Percentiles rank a stretch among this genome's conserved stretches.
Evolutionary conservation across 2,797 vertebrate genomes (phyloP).

Genomic region (Paedocypris micromegethes): DNA sequence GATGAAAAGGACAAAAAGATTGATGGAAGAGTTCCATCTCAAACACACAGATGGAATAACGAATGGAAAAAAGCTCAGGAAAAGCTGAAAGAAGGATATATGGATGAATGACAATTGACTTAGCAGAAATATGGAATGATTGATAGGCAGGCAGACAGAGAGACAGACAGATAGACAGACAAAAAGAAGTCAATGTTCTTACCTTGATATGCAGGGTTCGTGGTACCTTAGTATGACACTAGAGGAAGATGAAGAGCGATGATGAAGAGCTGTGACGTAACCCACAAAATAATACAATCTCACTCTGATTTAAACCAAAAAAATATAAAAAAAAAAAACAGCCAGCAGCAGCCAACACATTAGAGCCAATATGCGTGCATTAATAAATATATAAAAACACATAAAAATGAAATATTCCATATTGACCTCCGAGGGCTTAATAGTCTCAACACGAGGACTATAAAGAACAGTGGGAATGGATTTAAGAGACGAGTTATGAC

Average conservation of each 20-base stretch:
- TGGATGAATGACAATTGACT: no score
- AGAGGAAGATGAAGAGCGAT: slow-evolving; percentile 27
- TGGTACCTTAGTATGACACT: slow-evolving; percentile 12
- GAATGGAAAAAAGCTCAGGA: no score
- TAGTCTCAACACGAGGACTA: not conserved
- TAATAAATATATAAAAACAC: not conserved
- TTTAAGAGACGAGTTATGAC: slow-evolving; percentile 22
- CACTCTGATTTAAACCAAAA: slow-evolving; percentile 34
- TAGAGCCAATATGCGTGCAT: not conserved
- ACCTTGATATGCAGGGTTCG: no score
- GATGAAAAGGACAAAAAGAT: no score
- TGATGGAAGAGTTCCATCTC: no score
- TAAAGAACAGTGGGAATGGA: slow-evolving; percentile 17
- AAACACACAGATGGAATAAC: no score
- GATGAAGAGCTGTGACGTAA: slow-evolving; percentile 63
- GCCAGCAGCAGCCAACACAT: not conserved
- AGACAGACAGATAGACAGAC: no score
- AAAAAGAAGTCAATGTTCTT: no score
- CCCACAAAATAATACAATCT: slow-evolving; percentile 62
- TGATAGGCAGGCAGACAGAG: no score
- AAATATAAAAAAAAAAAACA: no score
- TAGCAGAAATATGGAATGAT: no score
- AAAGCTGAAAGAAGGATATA: no score
- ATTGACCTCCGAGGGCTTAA: slow-evolving; percentile 1
- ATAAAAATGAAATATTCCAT: not conserved